Base-by-base conservation (phyloP, 2,797 vertebrate species). In the Astyanax mexicanus region DNA sequence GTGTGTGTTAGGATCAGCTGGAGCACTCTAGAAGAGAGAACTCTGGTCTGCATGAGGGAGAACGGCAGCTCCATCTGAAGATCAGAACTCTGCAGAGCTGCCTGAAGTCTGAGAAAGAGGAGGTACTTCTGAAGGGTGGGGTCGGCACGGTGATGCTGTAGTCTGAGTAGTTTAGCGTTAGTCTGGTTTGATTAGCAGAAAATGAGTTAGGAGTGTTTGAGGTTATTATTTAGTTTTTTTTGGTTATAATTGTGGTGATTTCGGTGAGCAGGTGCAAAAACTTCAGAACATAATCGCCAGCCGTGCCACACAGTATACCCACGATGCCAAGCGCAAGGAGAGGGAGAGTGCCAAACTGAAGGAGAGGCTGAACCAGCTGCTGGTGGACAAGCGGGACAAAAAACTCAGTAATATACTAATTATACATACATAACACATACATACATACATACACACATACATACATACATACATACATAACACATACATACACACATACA, bases 271-370 rank as follows among this genome's bases (percentile, higher is more conserved):
- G 98, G 95, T 98, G 25, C 97, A 97, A 86, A 99, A 98, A 85
- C 91, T 99, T 75, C 98, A 99, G 86, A 96, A 88, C 74, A 94
- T 99, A 81, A 95, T 98, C 75, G 88, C 96, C 75, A 98, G 97
- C 81, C 95, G 97, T 81, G 96, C 97, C 81, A 95, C 95, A 17
- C 98, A 99, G 69, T 98, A 98, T 83, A 97, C 92, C 89, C 98
- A 99, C 25, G 97, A 98, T 77, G 94, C 96, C 90, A 99, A 98
- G 86, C 95, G 96, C 64, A 98, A 96, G 86, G 98, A 99, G 74
- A 92, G 97, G 77, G 97, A 99, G 85, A 92, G 93, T 75, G 93
- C 91, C 78, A 99, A 98, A 85, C 90, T 99, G 67, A 99, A 96
- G 81, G 98, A 99, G 37, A 95, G 96, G 11, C 91, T 99, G 6